Evolutionary conservation across 2,113 vertebrate genomes (phyloP).

Genomic region (Dolichotis patagonum): DNA sequence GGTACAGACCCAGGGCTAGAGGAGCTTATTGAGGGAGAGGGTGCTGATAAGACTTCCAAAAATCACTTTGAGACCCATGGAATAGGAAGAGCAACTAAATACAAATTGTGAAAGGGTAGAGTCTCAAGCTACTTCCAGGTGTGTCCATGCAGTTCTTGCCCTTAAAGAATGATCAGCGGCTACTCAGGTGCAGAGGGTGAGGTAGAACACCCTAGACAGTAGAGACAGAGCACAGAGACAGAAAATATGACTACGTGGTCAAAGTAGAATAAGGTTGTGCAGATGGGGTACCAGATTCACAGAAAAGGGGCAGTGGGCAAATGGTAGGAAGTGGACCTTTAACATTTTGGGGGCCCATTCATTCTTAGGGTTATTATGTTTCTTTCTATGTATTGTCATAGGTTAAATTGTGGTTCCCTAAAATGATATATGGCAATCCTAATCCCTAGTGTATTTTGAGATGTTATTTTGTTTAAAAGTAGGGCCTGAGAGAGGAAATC

Average conservation of each 20-base stretch:
- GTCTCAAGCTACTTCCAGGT: neutral
- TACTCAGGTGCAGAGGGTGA: accelerated
- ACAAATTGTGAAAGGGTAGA: accelerated
- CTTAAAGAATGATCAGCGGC: neutral
- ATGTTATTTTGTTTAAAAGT: neutral
- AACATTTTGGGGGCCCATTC: neutral
- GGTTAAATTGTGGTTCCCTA: neutral
- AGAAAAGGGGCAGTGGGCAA: no score
- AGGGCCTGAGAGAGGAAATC: neutral
- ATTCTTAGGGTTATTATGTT: neutral
- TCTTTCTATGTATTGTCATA: neutral
- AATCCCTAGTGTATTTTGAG: neutral
- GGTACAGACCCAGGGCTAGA: no score
- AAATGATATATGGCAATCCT: neutral
- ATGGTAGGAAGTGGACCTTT: neutral
- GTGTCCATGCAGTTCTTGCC: neutral
- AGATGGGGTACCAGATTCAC: no score
- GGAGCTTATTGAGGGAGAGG: accelerated
- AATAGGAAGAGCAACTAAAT: accelerated
- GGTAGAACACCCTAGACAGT: no score
- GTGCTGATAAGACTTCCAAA: accelerated
- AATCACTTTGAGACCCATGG: neutral
- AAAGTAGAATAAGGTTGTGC: accelerated
- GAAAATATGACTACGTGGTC: neutral
- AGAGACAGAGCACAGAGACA: neutral